Evolutionary conservation across 2,113 vertebrate genomes (phyloP).

Genomic region (Carollia perspicillata): DNA sequence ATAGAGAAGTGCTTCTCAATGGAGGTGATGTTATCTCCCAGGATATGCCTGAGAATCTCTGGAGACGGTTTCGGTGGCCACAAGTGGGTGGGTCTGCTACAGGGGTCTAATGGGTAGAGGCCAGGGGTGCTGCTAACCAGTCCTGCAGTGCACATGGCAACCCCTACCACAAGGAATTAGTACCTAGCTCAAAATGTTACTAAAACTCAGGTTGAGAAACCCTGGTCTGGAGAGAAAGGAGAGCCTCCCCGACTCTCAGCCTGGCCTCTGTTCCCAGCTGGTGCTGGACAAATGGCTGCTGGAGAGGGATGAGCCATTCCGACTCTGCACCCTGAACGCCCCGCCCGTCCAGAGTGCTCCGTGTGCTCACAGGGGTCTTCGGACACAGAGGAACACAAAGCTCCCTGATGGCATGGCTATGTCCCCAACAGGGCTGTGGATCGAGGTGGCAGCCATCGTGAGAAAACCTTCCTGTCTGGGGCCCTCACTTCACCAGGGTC

Average conservation of each 20-base stretch:
- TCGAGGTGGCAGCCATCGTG: fast-evolving
- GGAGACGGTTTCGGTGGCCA: neutral
- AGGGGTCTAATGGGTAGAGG: neutral
- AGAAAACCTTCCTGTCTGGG: neutral
- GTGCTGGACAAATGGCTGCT: neutral
- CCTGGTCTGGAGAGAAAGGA: neutral
- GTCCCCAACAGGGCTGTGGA: neutral
- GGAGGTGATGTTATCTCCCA: neutral
- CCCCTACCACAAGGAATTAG: neutral
- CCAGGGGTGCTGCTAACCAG: neutral
- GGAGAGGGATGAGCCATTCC: neutral
- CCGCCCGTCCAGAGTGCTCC: fast-evolving
- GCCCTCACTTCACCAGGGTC: neutral
- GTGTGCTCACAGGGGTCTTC: fast-evolving
- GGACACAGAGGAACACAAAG: neutral
- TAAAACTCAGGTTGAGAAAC: neutral
- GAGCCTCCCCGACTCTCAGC: too few relatives aligned
- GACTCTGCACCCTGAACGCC: neutral
- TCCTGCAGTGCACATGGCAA: too few relatives aligned
- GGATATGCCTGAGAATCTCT: neutral
- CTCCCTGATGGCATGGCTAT: too few relatives aligned
- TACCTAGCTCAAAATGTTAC: neutral
- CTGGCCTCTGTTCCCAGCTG: neutral
- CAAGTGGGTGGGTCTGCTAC: neutral
- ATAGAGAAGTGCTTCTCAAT: neutral